phyloP scores from a whole-genome alignment of 2,113 vertebrate species.

The Cranoglanis bouderius region DNA sequence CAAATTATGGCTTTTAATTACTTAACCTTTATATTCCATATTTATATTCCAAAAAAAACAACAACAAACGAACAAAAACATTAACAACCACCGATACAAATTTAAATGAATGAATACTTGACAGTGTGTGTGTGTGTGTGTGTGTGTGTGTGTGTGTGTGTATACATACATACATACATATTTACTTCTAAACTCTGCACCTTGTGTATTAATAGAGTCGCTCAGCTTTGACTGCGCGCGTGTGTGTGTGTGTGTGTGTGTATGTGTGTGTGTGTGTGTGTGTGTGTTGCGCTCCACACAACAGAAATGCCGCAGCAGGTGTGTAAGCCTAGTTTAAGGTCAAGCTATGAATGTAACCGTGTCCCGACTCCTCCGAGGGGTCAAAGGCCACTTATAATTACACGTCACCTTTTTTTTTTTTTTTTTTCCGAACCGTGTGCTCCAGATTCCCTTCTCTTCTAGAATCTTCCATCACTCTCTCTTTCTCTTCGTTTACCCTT shows the following conservation, averaged over 20 bases:
- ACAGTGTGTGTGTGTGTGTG: background rate
- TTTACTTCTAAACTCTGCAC: background rate
- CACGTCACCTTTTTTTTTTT: conserved; percentile 41
- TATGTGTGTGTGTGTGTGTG: conserved; percentile 18
- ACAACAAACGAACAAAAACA: background rate
- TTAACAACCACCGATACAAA: background rate
- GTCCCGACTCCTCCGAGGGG: conserved; percentile 60
- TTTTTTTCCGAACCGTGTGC: conserved; percentile 26
- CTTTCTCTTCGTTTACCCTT: background rate
- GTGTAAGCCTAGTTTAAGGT: conserved; percentile 55
- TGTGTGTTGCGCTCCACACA: conserved; percentile 38
- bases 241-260: conserved; percentile 23
- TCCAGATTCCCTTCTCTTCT: background rate
- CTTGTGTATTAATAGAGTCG: conserved; percentile 4
- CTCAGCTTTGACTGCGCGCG: background rate
- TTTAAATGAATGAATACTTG: background rate
- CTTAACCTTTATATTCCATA: background rate
- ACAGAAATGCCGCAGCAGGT: conserved; percentile 63
- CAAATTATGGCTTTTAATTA: background rate
- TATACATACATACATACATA: background rate
- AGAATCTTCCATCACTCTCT: background rate
- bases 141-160: background rate
- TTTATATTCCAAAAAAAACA: background rate
- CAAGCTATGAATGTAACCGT: conserved; percentile 30
- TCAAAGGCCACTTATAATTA: conserved; percentile 66